phyloP scores from a whole-genome alignment of 1,140 invertebrate genomes.

The Tetramorium alpestre region DNA sequence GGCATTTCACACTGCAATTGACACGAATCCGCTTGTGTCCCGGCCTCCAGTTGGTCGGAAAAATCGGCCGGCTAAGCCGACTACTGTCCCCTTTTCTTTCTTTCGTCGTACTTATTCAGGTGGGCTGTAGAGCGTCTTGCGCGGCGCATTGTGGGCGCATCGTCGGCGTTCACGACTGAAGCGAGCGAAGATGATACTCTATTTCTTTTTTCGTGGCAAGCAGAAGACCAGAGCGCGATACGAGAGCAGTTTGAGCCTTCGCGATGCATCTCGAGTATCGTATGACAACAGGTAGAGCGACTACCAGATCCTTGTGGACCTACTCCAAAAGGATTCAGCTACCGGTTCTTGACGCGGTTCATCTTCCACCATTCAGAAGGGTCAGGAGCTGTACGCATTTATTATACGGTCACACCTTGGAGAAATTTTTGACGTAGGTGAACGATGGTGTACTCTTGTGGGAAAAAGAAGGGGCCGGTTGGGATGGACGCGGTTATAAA shows the following conservation, averaged over 20 bases:
- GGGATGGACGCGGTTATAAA: conserved; percentile 1
- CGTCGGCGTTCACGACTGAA: conserved; percentile 41
- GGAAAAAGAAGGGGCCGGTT: background rate
- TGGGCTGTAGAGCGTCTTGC: background rate
- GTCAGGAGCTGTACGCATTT: background rate
- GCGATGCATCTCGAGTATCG: conserved; percentile 71
- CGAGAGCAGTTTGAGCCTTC: conserved; percentile 66
- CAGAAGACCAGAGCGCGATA: conserved; percentile 27
- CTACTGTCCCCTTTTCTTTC: background rate
- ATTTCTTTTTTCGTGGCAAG: conserved; percentile 22
- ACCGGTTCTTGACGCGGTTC: conserved; percentile 63
- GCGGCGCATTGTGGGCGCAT: background rate
- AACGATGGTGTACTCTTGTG: conserved; percentile 10
- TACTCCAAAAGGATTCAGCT: conserved; percentile 66
- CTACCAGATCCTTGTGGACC: conserved; percentile 50
- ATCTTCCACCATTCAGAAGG: conserved; percentile 57
- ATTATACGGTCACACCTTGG: conserved; percentile 4
- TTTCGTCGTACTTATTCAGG: background rate
- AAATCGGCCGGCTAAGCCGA: conserved; percentile 15
- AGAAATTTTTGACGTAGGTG: conserved; percentile 19
- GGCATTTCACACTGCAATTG: conserved; percentile 78
- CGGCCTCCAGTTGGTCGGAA: conserved; percentile 7
- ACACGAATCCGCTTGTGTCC: conserved; percentile 59
- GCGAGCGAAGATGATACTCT: conserved; percentile 54
- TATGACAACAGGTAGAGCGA: conserved; percentile 75